Percentiles rank a stretch among this genome's conserved stretches.
phyloP scores from a whole-genome alignment of 2,888 invertebrate species.

The Lasioglossum zephyrum region DNA sequence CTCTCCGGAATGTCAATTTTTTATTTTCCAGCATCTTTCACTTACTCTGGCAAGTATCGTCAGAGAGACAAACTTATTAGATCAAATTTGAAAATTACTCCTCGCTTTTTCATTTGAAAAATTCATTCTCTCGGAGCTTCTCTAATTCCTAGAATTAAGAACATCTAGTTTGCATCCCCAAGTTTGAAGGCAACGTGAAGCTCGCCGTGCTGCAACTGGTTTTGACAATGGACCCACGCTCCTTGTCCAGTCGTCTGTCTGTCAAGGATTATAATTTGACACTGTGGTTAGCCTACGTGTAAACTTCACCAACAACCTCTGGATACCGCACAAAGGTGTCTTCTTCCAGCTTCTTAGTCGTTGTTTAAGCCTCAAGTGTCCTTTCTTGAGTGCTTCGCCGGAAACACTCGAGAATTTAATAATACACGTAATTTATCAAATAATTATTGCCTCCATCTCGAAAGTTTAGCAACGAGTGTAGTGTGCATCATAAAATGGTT shows the following conservation, averaged over 20 bases:
- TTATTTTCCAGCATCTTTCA: neutral
- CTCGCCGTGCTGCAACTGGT: neutral
- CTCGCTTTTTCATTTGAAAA: neutral
- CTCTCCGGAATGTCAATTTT: neutral
- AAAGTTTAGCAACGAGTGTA: neutral
- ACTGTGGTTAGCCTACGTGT: slow-evolving; percentile 65
- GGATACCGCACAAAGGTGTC: slow-evolving; percentile 62
- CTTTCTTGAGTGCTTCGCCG: slow-evolving; percentile 45
- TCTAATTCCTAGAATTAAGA: neutral
- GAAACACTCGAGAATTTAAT: slow-evolving; percentile 31
- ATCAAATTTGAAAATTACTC: neutral
- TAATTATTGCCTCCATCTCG: neutral
- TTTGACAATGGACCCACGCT: slow-evolving; percentile 15
- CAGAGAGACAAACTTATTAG: neutral
- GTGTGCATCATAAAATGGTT: neutral
- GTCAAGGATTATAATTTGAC: slow-evolving; percentile 66
- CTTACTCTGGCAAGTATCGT: neutral
- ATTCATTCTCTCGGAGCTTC: neutral
- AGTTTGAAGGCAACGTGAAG: neutral
- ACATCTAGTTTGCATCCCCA: neutral
- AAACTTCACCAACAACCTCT: slow-evolving; percentile 62
- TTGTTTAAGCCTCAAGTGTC: slow-evolving; percentile 63
- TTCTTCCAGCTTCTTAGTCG: slow-evolving; percentile 59
- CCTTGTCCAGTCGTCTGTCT: slow-evolving; percentile 28
- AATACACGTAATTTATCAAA: neutral